Evolutionary conservation across 2,888 invertebrate genomes (phyloP), one percentile per base, ranked within the genome.

Genomic region (Penaeus monodon): DNA sequence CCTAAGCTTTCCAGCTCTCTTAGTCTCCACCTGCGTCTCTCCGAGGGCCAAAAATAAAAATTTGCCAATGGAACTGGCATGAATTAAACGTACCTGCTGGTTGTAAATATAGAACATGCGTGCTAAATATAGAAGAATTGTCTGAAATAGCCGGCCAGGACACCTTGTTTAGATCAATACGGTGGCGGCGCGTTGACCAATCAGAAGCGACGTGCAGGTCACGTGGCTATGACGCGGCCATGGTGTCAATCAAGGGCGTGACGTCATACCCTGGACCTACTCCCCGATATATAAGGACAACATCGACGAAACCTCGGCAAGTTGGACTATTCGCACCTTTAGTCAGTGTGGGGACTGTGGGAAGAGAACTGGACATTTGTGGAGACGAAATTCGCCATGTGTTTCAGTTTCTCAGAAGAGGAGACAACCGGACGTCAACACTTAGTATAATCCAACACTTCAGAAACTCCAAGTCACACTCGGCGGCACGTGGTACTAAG

Each of bases 111-210:
- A 85, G 80, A 78, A 66, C 70, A 17, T 33, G 57, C 24, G 80
- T 79, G 79, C 85, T 85, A 85, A 85, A 85, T 85, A 85, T 85
- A 85, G 85, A 85, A 85, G 85, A 85, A 85, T 73, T 80, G 85
- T 85, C 80, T 85, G 80, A 85, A 85, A 85, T 85, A 85, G 85
- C 85, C 63, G 64, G 79, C 70, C 79, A 57, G 73, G 73, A 64
- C 73, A 73, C 73, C 70, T 64, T 73, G 79, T 79, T 68, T 66
- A 63, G 73, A 85, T 85, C 85, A 85, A 85, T 85, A 85, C 80
- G 49, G 63, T 44, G 65, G n/a, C 63, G 49, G 24, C 79, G 17
- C 64, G 22, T 57, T 3, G 33, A 65, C 85, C 85, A 85, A 85
- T 85, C 38, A 73, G 73, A 38, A 38, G 38, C 63, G 64, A 33